Percentiles rank a stretch among this genome's conserved stretches.
Conservation (phyloP, 1,140 invertebrate genomes). For the Chrysopa pallens region DNA sequence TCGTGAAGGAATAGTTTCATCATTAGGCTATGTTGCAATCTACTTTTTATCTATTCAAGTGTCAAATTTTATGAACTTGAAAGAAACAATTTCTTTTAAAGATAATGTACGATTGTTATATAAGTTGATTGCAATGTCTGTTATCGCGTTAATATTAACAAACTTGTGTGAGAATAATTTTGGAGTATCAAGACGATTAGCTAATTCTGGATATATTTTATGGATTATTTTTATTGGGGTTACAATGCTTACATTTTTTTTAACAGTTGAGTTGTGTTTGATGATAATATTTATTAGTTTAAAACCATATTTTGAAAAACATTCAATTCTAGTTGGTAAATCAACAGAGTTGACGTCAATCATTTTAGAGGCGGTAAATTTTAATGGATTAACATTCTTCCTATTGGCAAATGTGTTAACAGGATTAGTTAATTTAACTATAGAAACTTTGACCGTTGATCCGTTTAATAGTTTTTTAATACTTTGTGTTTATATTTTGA, state of each 20-base stretch:
- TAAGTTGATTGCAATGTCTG: constrained; percentile 22
- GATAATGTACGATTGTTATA: constrained; percentile 10
- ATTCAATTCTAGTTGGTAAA: background rate
- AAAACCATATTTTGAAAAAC: background rate
- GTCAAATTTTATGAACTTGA: constrained; percentile 32
- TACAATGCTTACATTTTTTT: constrained; percentile 29
- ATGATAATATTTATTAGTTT: constrained; percentile 3
- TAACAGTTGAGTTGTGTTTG: constrained; percentile 27
- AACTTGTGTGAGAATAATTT: constrained; percentile 26
- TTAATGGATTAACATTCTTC: constrained; percentile 62
- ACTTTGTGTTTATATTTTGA: constrained; percentile 35
- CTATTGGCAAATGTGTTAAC: constrained; percentile 60
- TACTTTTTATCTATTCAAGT: constrained; percentile 58
- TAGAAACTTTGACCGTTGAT: constrained; percentile 37
- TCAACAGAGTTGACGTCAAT: constrained; percentile 21
- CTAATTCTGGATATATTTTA: constrained; percentile 55
- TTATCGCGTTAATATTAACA: constrained; percentile 27
- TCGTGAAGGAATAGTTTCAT: constrained; percentile 73
- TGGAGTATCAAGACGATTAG: constrained; percentile 47
- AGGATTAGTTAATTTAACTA: constrained; percentile 52
- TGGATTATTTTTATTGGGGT: constrained; percentile 49
- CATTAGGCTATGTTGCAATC: constrained; percentile 64
- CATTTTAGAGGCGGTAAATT: constrained; percentile 46
- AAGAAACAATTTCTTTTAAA: background rate
- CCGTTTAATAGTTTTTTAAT: constrained; percentile 28